Evolutionary conservation across 2,888 invertebrate species (phyloP).

Genomic region (Carabus problematicus): DNA sequence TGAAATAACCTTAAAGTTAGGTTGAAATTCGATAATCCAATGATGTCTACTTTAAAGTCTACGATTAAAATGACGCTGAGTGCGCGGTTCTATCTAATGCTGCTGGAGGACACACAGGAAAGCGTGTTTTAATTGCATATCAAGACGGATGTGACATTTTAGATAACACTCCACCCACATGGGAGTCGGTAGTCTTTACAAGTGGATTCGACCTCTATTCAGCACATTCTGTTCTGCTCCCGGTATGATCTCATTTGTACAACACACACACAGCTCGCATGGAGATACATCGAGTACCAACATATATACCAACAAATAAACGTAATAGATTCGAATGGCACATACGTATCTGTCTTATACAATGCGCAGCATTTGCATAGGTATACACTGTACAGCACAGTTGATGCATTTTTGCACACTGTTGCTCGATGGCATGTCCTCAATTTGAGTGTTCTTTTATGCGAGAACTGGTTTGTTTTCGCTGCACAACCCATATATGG

Average conservation of each 20-base stretch:
- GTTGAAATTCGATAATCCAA: too few species aligned
- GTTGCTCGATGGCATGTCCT: slow-evolving; percentile 3
- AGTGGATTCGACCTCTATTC: slow-evolving; percentile 24
- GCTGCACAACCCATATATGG: slow-evolving; percentile 26
- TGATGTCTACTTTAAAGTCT: too few species aligned
- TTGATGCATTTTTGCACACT: slow-evolving; percentile 16
- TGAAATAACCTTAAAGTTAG: too few species aligned
- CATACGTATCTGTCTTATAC: background rate
- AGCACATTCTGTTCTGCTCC: slow-evolving; percentile 5
- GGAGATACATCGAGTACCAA: too few species aligned
- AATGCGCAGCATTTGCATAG: slow-evolving; percentile 9
- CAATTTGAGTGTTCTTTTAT: slow-evolving; percentile 25
- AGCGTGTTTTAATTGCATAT: slow-evolving; percentile 37
- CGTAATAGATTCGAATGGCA: too few species aligned
- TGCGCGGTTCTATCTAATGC: slow-evolving; percentile 11
- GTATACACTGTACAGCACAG: background rate
- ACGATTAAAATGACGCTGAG: slow-evolving; percentile 25
- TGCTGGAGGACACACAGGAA: slow-evolving; percentile 22
- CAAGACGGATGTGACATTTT: slow-evolving; percentile 40
- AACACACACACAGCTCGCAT: slow-evolving; percentile 1
- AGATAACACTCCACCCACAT: slow-evolving; percentile 37
- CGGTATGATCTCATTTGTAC: slow-evolving; percentile 3
- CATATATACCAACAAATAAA: too few species aligned
- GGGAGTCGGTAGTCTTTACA: background rate
- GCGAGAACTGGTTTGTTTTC: slow-evolving; percentile 32